Evolutionary conservation across 2,113 vertebrate species (phyloP), one percentile per base, ranked within the genome.

Genomic region (Neofelis nebulosa): DNA sequence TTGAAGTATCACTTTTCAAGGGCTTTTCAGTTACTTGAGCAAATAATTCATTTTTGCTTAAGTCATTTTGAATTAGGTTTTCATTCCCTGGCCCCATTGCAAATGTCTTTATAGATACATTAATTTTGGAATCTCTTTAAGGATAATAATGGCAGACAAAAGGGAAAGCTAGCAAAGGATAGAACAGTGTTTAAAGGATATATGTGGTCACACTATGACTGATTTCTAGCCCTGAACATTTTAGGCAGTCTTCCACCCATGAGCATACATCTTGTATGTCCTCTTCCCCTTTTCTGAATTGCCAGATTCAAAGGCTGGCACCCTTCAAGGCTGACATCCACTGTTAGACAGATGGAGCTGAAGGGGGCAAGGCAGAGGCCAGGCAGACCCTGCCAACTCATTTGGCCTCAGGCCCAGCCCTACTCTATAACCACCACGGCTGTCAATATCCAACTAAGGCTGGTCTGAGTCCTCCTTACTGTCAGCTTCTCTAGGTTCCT

Each of bases 331-430:
- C 94, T 98, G 87, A 96, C 81, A 97, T 95, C 97, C 86, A 93
- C 88, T 21, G 81, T 80, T 95, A 97, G 96, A 97, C 98, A 98
- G 98, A 98, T 97, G 98, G 98, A 93, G 57, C 80, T 63, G 71
- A 95, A 73, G 45, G 74, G 98, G 95, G 84, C 93, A 97, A 98
- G 98, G 84, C 98, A 97, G 96, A 98, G 98, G 96, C 97, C 97
- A 97, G 84, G 85, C 84, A 81, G 88, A 93, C 78, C 84, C 89
- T 97, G 98, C 98, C 98, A 98, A 96, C 91, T 98, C 96, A 95
- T 97, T 96, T 98, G 98, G 97, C 97, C 93, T 68, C 71, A 48
- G 95, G 96, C 98, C 97, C 97, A 96, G 96, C 76, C 96, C 38
- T 13, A 8, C 93, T 71, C 52, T 66, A 55, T 61, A 96, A 52